A percentile compares a stretch with the other conserved stretches of the same genome.
Evolutionary conservation across 1,140 invertebrate species (phyloP).

Genomic region (Pteromalus puparum): DNA sequence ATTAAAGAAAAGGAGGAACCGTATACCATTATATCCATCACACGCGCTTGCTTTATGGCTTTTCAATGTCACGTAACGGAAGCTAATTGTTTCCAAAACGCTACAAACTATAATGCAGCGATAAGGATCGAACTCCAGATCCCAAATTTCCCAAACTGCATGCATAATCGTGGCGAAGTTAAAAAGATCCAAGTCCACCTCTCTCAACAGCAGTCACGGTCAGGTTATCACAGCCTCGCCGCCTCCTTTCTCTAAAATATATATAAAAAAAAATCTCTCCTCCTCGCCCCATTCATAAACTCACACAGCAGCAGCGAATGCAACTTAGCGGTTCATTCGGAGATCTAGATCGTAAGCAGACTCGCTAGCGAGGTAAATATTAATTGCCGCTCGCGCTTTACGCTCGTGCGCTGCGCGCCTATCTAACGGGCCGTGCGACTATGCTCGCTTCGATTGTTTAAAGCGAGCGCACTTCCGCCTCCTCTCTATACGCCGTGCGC

Average conservation of each 20-base stretch:
- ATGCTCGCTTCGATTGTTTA: constrained; percentile 53
- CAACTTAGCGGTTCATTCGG: constrained; percentile 65
- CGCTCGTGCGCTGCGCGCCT: constrained; percentile 46
- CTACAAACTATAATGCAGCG: background rate
- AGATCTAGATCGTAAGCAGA: constrained; percentile 69
- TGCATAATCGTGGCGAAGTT: too few relatives aligned
- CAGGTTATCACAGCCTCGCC: background rate
- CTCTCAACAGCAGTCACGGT: too few relatives aligned
- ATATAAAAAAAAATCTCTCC: constrained; percentile 1
- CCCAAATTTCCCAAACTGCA: background rate
- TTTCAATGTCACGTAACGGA: background rate
- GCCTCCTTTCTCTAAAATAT: background rate
- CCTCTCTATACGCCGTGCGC: background rate
- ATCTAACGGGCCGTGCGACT: constrained; percentile 52
- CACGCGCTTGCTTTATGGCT: background rate
- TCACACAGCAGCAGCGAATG: background rate
- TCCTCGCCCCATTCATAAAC: constrained; percentile 22
- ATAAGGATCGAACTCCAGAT: background rate
- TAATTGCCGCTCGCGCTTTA: constrained; percentile 64
- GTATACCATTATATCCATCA: too few relatives aligned
- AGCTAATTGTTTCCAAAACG: background rate
- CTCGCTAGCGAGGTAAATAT: constrained; percentile 59
- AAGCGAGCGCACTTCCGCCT: constrained; percentile 49
- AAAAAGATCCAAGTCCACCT: too few relatives aligned
- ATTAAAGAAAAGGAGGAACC: background rate